Conservation (phyloP, 2,797 vertebrate genomes). For the Heteromormyrus szaboi region DNA sequence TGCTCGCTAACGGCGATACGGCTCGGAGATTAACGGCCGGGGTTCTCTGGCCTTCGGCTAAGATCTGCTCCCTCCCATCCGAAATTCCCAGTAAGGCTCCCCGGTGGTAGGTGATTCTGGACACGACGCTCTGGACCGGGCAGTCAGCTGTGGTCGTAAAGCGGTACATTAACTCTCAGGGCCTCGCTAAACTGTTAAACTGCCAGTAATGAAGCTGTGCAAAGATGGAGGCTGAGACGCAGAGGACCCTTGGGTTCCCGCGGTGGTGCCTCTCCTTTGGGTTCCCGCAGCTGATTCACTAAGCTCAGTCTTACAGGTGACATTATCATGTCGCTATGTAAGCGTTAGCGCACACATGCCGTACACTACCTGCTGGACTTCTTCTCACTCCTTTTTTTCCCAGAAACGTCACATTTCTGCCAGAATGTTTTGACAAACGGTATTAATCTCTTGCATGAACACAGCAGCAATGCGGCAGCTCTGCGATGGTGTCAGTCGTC, state of each 20-base stretch:
- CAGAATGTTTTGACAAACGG: not conserved
- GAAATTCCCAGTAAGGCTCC: not conserved
- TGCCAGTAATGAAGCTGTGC: not conserved
- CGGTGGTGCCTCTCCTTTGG: not conserved
- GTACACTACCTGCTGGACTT: not conserved
- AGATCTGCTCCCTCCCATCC: not conserved
- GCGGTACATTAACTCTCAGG: not conserved
- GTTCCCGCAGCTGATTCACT: not conserved
- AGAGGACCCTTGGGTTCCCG: constrained; percentile 6
- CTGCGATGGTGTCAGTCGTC: not conserved
- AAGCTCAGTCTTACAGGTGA: no score
- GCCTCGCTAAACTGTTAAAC: not conserved
- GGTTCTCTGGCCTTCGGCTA: not conserved
- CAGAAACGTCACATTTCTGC: not conserved
- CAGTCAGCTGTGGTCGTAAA: not conserved
- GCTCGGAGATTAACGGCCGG: not conserved
- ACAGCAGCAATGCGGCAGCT: not conserved
- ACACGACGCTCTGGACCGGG: not conserved
- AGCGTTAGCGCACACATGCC: not conserved
- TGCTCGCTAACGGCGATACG: no score
- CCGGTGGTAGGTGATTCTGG: not conserved
- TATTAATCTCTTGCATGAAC: constrained; percentile 1
- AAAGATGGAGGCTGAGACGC: not conserved
- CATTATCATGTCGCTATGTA: not conserved
- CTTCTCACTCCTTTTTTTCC: no score